Percentiles rank a stretch among this genome's conserved stretches.
These are phyloP conservation scores for Sapayoa aenigma DNA, from an alignment of 2,113 vertebrate genomes.

Conservation along the genomic window DNA sequence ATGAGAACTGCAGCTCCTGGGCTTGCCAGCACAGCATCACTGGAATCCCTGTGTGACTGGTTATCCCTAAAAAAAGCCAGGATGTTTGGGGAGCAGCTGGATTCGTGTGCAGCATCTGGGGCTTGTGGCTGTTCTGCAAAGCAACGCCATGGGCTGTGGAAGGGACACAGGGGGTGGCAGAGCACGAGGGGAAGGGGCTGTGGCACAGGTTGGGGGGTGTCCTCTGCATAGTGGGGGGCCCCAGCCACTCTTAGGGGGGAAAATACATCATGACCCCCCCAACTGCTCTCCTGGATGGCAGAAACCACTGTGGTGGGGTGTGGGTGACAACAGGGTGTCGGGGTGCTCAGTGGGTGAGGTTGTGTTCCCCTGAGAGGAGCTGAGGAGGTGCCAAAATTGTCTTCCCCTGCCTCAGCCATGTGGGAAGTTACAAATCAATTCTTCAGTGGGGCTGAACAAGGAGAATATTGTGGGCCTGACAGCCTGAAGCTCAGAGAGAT, in stretches of 20 bases:
- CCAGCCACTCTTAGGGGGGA: accelerated
- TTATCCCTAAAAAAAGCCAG: background rate
- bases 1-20: background rate
- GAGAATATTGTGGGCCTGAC: background rate
- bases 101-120: accelerated
- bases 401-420: background rate
- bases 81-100: background rate
- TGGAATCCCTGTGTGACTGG: accelerated
- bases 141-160: background rate
- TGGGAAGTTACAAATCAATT: background rate
- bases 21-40: background rate
- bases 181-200: no score
- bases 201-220: accelerated
- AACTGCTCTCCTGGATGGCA: background rate
- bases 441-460: background rate
- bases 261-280: accelerated
- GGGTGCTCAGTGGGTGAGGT: accelerated
- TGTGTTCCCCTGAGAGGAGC: background rate
- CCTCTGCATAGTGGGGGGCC: no score
- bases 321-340: background rate
- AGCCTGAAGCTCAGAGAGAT: background rate
- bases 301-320: accelerated
- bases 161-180: background rate
- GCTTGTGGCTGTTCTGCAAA: background rate
- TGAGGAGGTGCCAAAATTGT: background rate